phyloP scores from a whole-genome alignment of 2,888 invertebrate genomes.

The Tachina lurida region DNA sequence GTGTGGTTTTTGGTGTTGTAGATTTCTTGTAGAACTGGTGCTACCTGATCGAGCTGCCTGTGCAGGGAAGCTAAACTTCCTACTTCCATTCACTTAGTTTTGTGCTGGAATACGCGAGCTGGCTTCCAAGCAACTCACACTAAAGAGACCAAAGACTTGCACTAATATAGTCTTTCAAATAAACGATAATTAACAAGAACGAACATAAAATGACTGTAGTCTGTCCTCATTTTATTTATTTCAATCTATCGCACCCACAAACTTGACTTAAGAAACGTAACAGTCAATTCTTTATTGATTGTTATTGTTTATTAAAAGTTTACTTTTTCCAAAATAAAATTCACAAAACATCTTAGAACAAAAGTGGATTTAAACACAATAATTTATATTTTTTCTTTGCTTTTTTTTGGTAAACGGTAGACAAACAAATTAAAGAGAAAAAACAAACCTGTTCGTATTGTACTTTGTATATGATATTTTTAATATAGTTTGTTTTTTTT shows the following conservation, averaged over 20 bases:
- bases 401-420: conserved; percentile 17
- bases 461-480: conserved; percentile 15
- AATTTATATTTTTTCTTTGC: neutral
- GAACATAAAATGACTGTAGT: too few species aligned
- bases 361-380: conserved; percentile 19
- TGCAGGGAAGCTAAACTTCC: too few species aligned
- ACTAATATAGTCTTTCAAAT: too few species aligned
- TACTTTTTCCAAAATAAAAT: conserved; percentile 46
- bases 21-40: too few species aligned
- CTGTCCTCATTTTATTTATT: neutral
- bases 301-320: neutral
- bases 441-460: conserved; percentile 67
- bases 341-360: conserved; percentile 24
- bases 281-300: conserved; percentile 20
- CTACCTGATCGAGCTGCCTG: too few species aligned
- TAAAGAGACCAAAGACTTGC: too few species aligned
- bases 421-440: conserved; percentile 32
- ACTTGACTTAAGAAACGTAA: conserved; percentile 47
- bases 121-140: too few species aligned
- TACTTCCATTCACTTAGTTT: too few species aligned
- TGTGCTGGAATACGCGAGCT: too few species aligned
- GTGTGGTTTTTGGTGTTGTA: too few species aligned
- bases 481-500: conserved; percentile 30
- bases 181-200: too few species aligned
- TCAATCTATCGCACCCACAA: conserved; percentile 24